Base-by-base conservation (phyloP, 1,140 invertebrate species). In the Subanguina moxae region DNA sequence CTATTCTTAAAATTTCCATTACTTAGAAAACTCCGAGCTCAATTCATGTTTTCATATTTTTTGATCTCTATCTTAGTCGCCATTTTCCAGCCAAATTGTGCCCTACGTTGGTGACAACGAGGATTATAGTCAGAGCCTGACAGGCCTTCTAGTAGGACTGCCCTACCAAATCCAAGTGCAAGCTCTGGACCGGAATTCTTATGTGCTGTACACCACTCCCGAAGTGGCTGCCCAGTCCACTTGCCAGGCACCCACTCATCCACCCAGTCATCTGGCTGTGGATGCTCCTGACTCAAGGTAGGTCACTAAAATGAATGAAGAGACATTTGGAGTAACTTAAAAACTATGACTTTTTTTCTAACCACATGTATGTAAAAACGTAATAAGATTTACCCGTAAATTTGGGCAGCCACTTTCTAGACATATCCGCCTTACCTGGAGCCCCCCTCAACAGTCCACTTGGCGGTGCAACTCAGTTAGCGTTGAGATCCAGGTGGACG, bases 91-190 rank as follows among this genome's bases (percentile, higher is more conserved):
- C 45, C 80, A 82, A 76, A 59, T 83, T 17, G 79, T 82, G 23
- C 79, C 79, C 32, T 82, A 82, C 52, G 79, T 80, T 15, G 81
- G 80, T 17, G 80, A 83, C 61, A 65, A 78, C 46, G 65, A 80
- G 67, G 70, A 82, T 17, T 83, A 82, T 65, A 65, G 65, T 25
- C 74, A 78, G 43, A 62, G 46, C n/a, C 61, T 82, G 56, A 80
- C 72, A 43, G 78, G 80, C n/a, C 71, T 82, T 8, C 56, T 65
- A 25, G 64, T 68, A n/a, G 80, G 80, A 32, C 27, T 73, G 13
- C 62, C 65, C 1, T 82, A 83, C 65, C 67, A 74, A 52, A 70
- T 82, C 17, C 77, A 83, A 59, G 71, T 82, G 27, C 81, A 82
- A 58, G 82, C 80, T 27, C 57, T 82, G 17, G 80, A 82, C 63